Evolutionary conservation across 1,140 invertebrate genomes (phyloP), one percentile per base, ranked within the genome.

Genomic region (Druon quercuslanigerum): DNA sequence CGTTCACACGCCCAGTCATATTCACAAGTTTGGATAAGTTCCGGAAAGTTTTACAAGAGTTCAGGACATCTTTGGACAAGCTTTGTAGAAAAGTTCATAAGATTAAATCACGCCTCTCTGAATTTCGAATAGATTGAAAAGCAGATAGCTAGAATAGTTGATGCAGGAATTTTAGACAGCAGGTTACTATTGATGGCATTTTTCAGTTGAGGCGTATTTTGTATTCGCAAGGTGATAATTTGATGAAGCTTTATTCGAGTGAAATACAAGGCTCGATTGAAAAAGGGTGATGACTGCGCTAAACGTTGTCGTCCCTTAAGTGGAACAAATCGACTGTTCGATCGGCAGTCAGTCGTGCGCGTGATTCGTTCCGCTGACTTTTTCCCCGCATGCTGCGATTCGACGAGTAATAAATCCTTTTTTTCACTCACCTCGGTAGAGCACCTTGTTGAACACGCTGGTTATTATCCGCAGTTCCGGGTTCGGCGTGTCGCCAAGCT

Each of bases 401-500:
- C 52, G 33, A 46, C 72, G 46, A 50, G 51, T 60, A 60, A 60
- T 74, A 52, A 74, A 40, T 74, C 73, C 50, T 70, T 71, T 71
- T 33, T 50, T 33, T 19, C 73, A 92, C 93, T 93, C 89, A 97
- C 96, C 96, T 93, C 95, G 94, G 85, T 94, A 96, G 80, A 93
- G 92, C 74, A 97, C 96, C 92, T 96, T 96, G 83, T 94, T 95
- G 88, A 97, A 96, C 75, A 95, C 95, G 86, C 95, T 96, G n/a
- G 96, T 97, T 87, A 97, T 95, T 83, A 96, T 94, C 83, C 96
- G 93, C 56, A 98, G 89, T 88, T 97, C 96, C 11, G 95, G 94
- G 90, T 97, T 97, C 77, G 96, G 95, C 51, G 94, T 95, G 81
- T 97, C 95, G 19, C 96, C 96, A 83, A 97, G 95, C 96, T 97